Evolutionary conservation across 2,797 vertebrate genomes (phyloP), one percentile per base, ranked within the genome.

Genomic region (Pseudotriccus pelzelni): DNA sequence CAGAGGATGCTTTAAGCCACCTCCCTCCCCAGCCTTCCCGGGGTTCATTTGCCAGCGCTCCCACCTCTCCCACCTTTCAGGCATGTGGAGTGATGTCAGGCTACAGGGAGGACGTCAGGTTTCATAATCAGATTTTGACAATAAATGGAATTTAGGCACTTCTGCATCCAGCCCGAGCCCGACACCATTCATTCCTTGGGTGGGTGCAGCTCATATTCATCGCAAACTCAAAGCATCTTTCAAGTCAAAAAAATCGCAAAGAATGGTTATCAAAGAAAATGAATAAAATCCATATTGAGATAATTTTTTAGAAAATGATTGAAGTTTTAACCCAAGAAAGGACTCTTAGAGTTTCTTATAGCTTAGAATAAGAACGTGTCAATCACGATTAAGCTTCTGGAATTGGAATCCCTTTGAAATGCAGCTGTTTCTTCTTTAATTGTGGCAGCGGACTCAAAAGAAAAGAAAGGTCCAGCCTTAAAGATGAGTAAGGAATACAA

Each of bases 341-440:
- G 97, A 98, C 98, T 98, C 98, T 98, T 96, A 98, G 97, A 98
- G 97, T 98, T 98, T 98, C 98, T 98, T 98, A 98, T 98, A 98
- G 98, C 98, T 98, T 98, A 98, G 98, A 98, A 98, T 98, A 98
- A 98, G 98, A 98, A 98, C 97, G 84, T 98, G 98, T 98, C 98
- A 98, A 98, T 98, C 98, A 98, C 97, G 98, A 98, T 98, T 98
- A 98, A 98, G 98, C 98, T 98, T 98, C 98, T 98, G 98, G 98
- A 98, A 97, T 98, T 96, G 97, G 98, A 98, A 98, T 98, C 98
- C 98, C 98, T 98, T 98, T 98, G 98, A 98, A 98, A 98, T 98
- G 98, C 98, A 98, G 98, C 98, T 98, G 98, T 98, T 98, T 98
- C 98, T 98, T 98, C 98, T 98, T 98, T 98, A 98, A 98, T 98